Evolutionary conservation across 1,140 invertebrate genomes (phyloP), one percentile per base, ranked within the genome.

Genomic region (Heliconius congener): DNA sequence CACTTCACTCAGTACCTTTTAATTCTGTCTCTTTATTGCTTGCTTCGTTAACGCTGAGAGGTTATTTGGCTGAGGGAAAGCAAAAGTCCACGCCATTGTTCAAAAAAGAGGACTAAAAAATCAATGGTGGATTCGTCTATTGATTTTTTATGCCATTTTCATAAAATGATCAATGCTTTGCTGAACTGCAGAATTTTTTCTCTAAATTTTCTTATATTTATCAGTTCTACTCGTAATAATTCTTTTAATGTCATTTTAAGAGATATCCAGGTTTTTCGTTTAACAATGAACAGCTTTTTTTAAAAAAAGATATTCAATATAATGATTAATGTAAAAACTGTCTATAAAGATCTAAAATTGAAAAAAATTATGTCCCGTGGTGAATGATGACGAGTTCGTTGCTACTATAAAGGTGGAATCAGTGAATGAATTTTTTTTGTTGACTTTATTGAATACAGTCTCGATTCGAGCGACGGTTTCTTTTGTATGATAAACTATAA

Each of bases 21-120:
- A 91, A 88, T 93, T 89, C 84, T 89, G 86, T 88, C 89, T 89
- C 87, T 91, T 85, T 87, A 87, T 87, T 88, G 86, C 87, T 88
- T 86, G 88, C 89, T 92, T 93, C 90, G 89, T 94, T 94, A 92
- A 89, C 77, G 84, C 80, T 86, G 86, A 91, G 90, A 88, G 88
- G 90, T 88, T 88, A 90, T 92, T 93, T 89, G 88, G 90, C 88
- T 87, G 86, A 82, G 82, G 79, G 78, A 82, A 70, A 80, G 80
- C 81, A 77, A 73, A 75, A 76, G 72, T 81, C 73, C 72, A 71
- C 71, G 72, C 78, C 78, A 80, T 77, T 81, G 76, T 83, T 81
- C 83, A 78, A 77, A 77, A 74, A 39, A 78, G 39, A 55, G 23
- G 39, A 78, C 34, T 60, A 71, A 66, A 60, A 66, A 66, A 66